These are phyloP conservation scores for Pomacea maculata DNA, from an alignment of 1,140 invertebrate species.

Conservation along the genomic window DNA sequence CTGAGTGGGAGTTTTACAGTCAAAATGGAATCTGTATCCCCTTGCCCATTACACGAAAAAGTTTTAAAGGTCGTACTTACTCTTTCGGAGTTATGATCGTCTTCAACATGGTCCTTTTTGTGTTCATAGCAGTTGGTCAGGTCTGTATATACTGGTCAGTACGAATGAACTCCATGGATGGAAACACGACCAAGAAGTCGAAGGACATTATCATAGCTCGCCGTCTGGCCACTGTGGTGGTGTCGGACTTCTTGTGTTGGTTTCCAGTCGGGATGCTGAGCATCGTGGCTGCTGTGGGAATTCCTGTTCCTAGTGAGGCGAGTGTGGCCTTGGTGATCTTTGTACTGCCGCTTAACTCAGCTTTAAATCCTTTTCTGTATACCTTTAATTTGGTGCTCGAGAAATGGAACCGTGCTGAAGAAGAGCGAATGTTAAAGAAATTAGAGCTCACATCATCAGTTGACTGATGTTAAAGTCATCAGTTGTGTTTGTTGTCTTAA, in stretches of 20 bases:
- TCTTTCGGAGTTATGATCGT: constrained; percentile 1
- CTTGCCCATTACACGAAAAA: background rate
- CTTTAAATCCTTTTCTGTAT: constrained; percentile 1
- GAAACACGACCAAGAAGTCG: background rate
- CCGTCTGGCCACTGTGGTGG: background rate
- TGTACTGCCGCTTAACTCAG: background rate
- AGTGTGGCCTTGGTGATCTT: constrained; percentile 1
- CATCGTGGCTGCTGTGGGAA: background rate
- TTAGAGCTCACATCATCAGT: background rate
- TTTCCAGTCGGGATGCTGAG: background rate
- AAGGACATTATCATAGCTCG: background rate
- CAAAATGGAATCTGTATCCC: constrained; percentile 16
- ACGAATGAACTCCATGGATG: background rate
- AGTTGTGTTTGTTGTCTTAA: too few relatives aligned
- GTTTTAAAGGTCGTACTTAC: background rate
- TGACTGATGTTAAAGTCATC: too few relatives aligned
- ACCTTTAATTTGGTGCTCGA: background rate
- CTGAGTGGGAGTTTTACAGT: constrained; percentile 15
- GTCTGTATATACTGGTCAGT: background rate
- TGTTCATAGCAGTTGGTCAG: background rate
- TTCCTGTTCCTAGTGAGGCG: background rate
- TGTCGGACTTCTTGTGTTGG: background rate
- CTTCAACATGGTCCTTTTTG: background rate
- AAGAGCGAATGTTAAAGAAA: constrained; percentile 20
- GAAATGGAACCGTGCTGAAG: constrained; percentile 7